These are phyloP conservation scores for Clytia hemisphaerica DNA, from an alignment of 30 jellyfish, hydroid and myxozoan species.

Conservation along the genomic window DNA sequence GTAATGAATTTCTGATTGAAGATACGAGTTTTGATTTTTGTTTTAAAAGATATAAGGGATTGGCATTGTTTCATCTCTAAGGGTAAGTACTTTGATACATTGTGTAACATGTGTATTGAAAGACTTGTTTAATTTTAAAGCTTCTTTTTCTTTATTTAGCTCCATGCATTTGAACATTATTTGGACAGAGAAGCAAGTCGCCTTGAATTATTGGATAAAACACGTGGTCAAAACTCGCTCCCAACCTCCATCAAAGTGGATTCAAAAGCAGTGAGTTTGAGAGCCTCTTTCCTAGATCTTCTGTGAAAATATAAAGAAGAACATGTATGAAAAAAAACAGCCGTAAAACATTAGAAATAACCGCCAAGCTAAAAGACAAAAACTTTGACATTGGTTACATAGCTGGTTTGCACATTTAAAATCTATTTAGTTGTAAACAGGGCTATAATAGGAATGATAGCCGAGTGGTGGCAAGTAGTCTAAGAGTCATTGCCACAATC, in stretches of 20 bases:
- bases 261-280: slow-evolving; percentile 11
- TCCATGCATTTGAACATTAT: slow-evolving; percentile 53
- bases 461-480: no score
- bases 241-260: not conserved
- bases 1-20: no score
- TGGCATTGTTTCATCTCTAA: not conserved
- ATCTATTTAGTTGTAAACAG: no score
- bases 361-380: not conserved
- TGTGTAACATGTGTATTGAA: not conserved
- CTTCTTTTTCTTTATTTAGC: slow-evolving; percentile 14
- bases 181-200: slow-evolving; percentile 81
- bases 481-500: no score
- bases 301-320: slow-evolving; percentile 22
- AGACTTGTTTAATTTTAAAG: not conserved
- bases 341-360: not conserved
- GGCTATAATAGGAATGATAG: no score
- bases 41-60: no score
- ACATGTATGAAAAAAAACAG: not conserved
- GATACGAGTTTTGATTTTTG: no score
- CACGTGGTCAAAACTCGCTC: not conserved
- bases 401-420: no score
- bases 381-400: no score
- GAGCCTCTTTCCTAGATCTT: no score
- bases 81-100: not conserved
- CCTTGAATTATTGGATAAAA: slow-evolving; percentile 28